phyloP scores from a whole-genome alignment of 2,888 invertebrate genomes.

The Cephus nigrinus region DNA sequence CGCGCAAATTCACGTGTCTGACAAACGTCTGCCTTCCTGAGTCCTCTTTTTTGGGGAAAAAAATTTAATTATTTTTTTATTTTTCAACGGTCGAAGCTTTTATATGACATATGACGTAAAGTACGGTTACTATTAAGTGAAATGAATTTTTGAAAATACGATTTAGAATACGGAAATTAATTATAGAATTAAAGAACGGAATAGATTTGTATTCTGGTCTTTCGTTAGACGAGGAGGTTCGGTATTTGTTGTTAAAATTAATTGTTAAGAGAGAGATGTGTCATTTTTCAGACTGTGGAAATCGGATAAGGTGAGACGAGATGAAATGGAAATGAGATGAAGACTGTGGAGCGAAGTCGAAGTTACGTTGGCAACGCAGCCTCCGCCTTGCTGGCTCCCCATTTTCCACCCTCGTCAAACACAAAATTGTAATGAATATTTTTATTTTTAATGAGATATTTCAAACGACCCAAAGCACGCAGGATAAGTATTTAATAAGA shows the following conservation, averaged over 20 bases:
- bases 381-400: not conserved
- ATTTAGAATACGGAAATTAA: no score
- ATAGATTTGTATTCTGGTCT: not conserved
- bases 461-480: not conserved
- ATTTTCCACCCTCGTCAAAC: constrained; percentile 12
- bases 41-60: not conserved
- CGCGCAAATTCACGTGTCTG: not conserved
- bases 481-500: constrained; percentile 20
- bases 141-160: no score
- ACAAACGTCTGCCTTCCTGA: not conserved
- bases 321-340: not conserved
- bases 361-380: not conserved
- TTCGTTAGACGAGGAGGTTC: not conserved
- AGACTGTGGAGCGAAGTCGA: not conserved
- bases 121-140: no score
- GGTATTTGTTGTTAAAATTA: not conserved
- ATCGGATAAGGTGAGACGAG: not conserved
- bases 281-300: not conserved
- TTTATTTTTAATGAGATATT: constrained; percentile 20
- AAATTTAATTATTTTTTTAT: not conserved
- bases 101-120: no score
- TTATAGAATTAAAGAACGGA: no score
- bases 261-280: not conserved
- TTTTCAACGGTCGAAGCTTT: no score
- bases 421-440: constrained; percentile 17